Percentiles rank a stretch among this genome's conserved stretches.
phyloP scores from a whole-genome alignment of 2,113 vertebrate genomes.

The Sardina pilchardus region DNA sequence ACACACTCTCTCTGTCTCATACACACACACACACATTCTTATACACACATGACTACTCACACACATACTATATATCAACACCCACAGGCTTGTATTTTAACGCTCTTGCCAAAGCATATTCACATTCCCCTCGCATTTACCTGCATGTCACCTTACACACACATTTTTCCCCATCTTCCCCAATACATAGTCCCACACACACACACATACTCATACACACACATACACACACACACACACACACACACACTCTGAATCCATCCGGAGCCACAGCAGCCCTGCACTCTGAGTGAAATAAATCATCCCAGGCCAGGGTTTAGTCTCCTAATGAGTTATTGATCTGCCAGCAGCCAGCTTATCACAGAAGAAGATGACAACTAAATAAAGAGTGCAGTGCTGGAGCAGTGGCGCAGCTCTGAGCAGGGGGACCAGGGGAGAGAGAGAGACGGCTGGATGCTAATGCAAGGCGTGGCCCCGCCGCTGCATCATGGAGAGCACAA shows the following conservation, averaged over 20 bases:
- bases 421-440: background rate
- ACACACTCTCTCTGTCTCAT: background rate
- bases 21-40: background rate
- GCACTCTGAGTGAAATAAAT: slow-evolving; percentile 45
- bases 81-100: background rate
- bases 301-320: slow-evolving; percentile 46
- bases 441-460: background rate
- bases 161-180: no score
- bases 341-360: slow-evolving; percentile 36
- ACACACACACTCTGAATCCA: slow-evolving; percentile 8
- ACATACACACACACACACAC: background rate
- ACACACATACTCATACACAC: background rate
- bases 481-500: background rate
- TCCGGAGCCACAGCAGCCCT: background rate
- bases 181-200: background rate
- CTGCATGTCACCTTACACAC: background rate
- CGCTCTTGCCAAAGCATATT: no score
- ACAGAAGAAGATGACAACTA: slow-evolving; percentile 50
- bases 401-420: background rate
- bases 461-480: background rate
- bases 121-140: no score
- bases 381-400: slow-evolving; percentile 35
- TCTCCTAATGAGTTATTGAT: slow-evolving; percentile 61
- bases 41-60: no score
- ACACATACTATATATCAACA: no score